A percentile compares a stretch with the other conserved stretches of the same genome.
Evolutionary conservation across 2,797 vertebrate species (phyloP).

Genomic region (Odontamblyopus lacepedii): DNA sequence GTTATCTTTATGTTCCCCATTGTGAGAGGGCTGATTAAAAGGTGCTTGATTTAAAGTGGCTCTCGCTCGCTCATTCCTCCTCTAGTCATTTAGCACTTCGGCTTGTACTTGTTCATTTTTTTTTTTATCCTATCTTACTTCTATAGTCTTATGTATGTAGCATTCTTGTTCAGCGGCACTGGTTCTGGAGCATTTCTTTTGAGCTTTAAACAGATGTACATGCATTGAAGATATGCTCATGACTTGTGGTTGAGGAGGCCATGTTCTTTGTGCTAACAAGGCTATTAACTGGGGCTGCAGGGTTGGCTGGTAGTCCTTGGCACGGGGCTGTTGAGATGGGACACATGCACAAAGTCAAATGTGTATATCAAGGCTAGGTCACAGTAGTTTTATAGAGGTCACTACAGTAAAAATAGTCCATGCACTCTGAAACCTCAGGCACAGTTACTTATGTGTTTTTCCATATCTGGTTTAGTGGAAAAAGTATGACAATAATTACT

Average conservation of each 20-base stretch:
- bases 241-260: slow-evolving; percentile 6
- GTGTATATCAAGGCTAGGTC: not conserved
- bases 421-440: no score
- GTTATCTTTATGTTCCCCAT: slow-evolving; percentile 58
- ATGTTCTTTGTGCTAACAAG: not conserved
- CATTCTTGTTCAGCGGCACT: slow-evolving; percentile 26
- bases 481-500: no score
- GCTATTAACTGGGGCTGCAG: not conserved
- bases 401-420: not conserved
- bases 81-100: slow-evolving; percentile 33
- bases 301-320: not conserved
- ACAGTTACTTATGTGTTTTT: no score
- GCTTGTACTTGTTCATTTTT: slow-evolving; percentile 16
- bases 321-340: not conserved
- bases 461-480: no score
- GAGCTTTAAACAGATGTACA: slow-evolving; percentile 19
- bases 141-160: slow-evolving; percentile 18
- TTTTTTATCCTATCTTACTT: not conserved
- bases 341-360: not conserved
- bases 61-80: slow-evolving; percentile 20
- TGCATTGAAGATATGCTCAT: slow-evolving; percentile 12
- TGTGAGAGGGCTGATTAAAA: slow-evolving; percentile 59
- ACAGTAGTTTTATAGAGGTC: not conserved
- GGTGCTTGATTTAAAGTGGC: slow-evolving; percentile 63
- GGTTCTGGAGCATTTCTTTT: slow-evolving; percentile 54